phyloP scores from a whole-genome alignment of 2,797 vertebrate genomes.

The Dryobates pubescens region DNA sequence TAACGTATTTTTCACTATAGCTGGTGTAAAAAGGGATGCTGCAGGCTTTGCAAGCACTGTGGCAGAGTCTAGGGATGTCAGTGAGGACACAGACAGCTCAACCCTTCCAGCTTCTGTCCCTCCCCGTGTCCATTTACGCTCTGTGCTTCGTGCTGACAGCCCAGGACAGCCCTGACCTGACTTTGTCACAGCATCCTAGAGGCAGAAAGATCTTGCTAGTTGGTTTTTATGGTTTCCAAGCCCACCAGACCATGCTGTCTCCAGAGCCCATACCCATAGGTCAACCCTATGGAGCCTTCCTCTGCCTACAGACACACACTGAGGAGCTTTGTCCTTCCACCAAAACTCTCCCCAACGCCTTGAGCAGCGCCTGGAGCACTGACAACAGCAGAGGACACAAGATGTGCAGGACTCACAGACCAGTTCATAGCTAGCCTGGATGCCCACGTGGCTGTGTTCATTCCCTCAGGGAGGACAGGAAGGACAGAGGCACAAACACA shows the following conservation, averaged over 20 bases:
- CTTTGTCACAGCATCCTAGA: background rate
- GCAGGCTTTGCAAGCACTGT: background rate
- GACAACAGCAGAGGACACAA: background rate
- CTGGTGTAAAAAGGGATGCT: background rate
- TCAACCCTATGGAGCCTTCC: background rate
- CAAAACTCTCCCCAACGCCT: fast-evolving
- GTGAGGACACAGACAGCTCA: background rate
- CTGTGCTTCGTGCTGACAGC: background rate
- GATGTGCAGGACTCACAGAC: background rate
- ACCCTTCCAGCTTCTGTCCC: background rate
- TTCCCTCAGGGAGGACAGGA: background rate
- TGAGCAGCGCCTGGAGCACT: fast-evolving
- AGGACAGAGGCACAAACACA: background rate
- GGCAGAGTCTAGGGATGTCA: background rate
- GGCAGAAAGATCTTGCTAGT: background rate
- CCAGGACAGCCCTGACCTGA: background rate
- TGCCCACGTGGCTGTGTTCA: background rate
- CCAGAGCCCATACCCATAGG: background rate
- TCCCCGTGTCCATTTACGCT: background rate
- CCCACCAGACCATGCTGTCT: background rate
- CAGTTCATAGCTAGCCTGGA: background rate
- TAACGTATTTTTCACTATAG: background rate
- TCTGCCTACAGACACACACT: background rate
- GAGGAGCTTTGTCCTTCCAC: background rate
- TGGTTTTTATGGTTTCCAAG: background rate